These are phyloP conservation scores for Chroicocephalus ridibundus DNA, from an alignment of 2,113 vertebrate genomes.

Conservation along the genomic window DNA sequence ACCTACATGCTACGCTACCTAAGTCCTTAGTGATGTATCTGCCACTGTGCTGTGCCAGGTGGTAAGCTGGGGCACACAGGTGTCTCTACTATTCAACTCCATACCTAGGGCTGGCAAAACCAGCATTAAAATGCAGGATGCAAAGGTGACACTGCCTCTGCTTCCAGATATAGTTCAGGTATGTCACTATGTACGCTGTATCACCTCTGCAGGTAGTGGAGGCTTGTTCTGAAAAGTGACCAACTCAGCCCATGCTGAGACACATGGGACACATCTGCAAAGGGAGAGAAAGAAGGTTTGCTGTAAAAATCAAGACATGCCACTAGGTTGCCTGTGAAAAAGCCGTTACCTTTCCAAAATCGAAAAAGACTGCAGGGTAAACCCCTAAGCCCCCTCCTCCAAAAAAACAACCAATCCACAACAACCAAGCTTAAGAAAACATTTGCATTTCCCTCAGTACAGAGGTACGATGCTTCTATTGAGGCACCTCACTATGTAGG, in stretches of 20 bases:
- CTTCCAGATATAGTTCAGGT: not conserved
- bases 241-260: not conserved
- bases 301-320: not conserved
- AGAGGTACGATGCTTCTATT: not conserved
- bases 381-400: fast-evolving
- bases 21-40: not conserved
- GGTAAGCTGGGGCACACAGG: not conserved
- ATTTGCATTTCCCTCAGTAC: not conserved
- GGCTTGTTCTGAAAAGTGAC: not conserved
- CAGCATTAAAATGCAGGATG: not conserved
- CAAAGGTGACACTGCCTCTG: not conserved
- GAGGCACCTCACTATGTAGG: not conserved
- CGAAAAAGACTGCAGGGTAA: not conserved
- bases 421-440: not conserved
- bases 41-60: not conserved
- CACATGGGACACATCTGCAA: not conserved
- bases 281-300: not conserved
- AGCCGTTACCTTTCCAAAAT: not conserved
- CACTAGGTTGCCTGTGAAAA: not conserved
- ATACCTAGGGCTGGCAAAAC: not conserved
- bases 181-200: not conserved
- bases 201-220: not conserved
- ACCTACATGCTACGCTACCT: not conserved
- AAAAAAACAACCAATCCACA: not conserved
- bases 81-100: not conserved